Evolutionary conservation across 2,797 vertebrate species (phyloP), one percentile per base, ranked within the genome.

Genomic region (Crypturellus tataupa): DNA sequence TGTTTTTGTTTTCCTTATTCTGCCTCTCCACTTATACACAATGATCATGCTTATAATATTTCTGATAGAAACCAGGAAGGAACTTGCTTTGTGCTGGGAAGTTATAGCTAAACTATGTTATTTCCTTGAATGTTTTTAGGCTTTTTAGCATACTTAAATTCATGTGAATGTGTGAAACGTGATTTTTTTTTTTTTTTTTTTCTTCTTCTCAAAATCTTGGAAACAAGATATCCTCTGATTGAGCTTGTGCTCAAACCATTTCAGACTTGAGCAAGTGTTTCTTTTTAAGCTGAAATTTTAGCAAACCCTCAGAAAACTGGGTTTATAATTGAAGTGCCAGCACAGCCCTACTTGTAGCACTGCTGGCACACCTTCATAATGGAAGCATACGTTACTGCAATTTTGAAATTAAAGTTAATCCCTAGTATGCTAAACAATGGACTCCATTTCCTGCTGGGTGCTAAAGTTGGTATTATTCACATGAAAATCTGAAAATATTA

Each of bases 321-420:
- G 33, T 83, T 95, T 92, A 20, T 96, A 93, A 89, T 92, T 95
- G 91, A 96, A 91, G 59, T 94, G 94, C 92, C 93, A 95, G 93
- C 56, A 92, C 76, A 81, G 39, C 69, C 82, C 40, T 96, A 92
- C 92, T 93, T 96, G 96, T 91, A 95, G 76, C 69, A 31, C 46
- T 81, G 2, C 86, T 95, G 86, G 91, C 79, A 76, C 69, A 85
- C 81, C 67, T 94, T 81, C 94, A 70, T 75, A 92, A 89, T 73
- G 87, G 85, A 85, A 94, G 55, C 81, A 87, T 82, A 89, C 14
- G 18, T 70, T 91, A 42, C 88, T 90, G 87, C 84, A 70, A 51
- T 78, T 96, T 94, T 83, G 51, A 76, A 94, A 87, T 75, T 63
- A 85, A 96, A 94, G 79, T 78, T 37, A 91, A 78, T 69, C 40